A percentile compares a stretch with the other conserved stretches of the same genome.
Evolutionary conservation across 2,888 invertebrate species (phyloP).

Genomic region (Yponomeuta evonymella): DNA sequence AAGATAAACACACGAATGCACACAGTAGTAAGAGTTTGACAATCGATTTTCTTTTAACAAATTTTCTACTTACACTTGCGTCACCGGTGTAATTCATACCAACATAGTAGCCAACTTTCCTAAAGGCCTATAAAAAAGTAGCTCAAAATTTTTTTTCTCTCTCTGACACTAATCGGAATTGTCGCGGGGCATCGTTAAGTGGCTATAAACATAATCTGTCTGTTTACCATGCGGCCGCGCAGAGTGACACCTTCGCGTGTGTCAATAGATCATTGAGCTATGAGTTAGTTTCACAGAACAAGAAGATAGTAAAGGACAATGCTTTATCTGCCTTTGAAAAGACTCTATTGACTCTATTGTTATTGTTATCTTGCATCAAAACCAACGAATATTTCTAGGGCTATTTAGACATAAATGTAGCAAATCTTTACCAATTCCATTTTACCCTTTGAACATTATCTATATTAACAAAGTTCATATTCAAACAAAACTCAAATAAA

Average conservation of each 20-base stretch:
- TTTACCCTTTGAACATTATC: too few species aligned
- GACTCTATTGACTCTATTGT: too few species aligned
- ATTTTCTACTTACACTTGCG: background rate
- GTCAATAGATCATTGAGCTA: constrained; percentile 53
- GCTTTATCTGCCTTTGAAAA: too few species aligned
- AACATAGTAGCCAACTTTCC: background rate
- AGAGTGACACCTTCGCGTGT: constrained; percentile 48
- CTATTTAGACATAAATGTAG: too few species aligned
- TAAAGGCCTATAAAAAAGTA: background rate
- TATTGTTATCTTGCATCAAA: too few species aligned
- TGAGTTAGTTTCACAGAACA: too few species aligned
- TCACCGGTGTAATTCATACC: background rate
- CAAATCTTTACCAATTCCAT: too few species aligned
- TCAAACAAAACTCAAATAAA: too few species aligned
- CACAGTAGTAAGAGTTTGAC: background rate
- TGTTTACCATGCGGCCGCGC: constrained; percentile 65
- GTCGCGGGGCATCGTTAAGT: constrained; percentile 67
- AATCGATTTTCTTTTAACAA: background rate
- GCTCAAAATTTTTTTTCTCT: constrained; percentile 30
- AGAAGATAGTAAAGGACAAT: too few species aligned
- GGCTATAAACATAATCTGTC: constrained; percentile 73
- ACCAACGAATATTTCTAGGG: too few species aligned
- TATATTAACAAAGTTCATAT: too few species aligned
- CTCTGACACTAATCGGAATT: constrained; percentile 69
- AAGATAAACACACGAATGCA: background rate